Conservation (phyloP, 2,113 vertebrate species). For the Mastomys natalensis region DNA sequence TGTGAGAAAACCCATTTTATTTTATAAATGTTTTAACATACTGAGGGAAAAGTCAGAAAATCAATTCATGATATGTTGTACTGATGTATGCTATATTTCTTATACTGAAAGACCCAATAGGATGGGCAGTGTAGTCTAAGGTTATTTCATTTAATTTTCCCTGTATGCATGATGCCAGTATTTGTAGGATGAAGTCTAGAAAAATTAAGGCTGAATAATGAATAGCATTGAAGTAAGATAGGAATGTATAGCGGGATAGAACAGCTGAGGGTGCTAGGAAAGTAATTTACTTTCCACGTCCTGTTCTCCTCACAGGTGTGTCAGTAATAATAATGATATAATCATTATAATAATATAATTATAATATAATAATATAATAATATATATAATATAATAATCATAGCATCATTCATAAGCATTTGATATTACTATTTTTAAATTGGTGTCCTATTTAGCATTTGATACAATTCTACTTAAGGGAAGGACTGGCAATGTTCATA, state of each 20-base stretch:
- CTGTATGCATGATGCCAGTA: background rate
- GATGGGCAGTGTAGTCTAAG: background rate
- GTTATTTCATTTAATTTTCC: constrained; percentile 25
- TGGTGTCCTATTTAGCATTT: background rate
- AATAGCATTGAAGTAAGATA: background rate
- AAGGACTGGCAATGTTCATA: background rate
- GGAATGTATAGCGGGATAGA: background rate
- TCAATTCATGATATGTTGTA: background rate
- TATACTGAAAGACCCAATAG: background rate
- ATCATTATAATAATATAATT: too few relatives aligned
- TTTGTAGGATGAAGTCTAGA: background rate
- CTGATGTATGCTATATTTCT: background rate
- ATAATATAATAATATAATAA: too few relatives aligned
- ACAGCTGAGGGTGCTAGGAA: background rate
- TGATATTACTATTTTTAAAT: background rate
- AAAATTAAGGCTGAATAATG: background rate
- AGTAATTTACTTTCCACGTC: background rate
- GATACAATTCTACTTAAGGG: background rate
- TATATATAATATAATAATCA: too few relatives aligned
- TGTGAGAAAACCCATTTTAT: background rate
- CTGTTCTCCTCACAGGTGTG: background rate
- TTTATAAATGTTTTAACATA: background rate
- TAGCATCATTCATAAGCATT: background rate
- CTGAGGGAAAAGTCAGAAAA: background rate
- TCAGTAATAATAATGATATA: background rate